Conservation (phyloP, 2,797 vertebrate species). For the Rhynchonycteris naso region DNA sequence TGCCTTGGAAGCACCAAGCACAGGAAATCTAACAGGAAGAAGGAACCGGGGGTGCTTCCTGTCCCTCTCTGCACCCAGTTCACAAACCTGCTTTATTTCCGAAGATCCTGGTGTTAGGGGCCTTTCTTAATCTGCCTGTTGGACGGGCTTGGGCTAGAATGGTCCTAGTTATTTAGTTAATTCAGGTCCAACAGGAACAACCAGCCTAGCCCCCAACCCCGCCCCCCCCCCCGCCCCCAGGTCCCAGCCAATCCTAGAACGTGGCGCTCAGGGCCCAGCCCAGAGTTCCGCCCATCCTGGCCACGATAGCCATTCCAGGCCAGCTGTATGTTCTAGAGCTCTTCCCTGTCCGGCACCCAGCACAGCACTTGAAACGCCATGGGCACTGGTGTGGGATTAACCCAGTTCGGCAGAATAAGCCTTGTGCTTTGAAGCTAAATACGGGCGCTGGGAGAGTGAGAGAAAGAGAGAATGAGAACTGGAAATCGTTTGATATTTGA, state of each 20-base stretch:
- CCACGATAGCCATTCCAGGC: fast-evolving
- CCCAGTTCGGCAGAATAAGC: neutral
- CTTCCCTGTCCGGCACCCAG: neutral
- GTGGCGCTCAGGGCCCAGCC: neutral
- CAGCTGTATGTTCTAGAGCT: neutral
- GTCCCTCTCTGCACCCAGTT: neutral
- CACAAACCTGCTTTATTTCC: neutral
- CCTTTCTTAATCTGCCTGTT: neutral
- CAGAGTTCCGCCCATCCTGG: neutral
- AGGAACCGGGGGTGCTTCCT: too few species aligned
- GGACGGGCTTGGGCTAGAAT: neutral
- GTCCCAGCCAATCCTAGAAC: neutral
- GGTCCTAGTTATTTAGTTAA: neutral
- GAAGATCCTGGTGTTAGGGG: neutral
- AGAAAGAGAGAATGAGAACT: neutral
- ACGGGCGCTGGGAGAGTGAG: neutral
- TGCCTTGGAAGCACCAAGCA: neutral
- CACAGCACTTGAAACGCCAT: neutral
- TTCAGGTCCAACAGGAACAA: neutral
- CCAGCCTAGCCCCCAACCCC: neutral
- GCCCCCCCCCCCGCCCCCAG: too few species aligned
- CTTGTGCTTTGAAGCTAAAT: neutral
- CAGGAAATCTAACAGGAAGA: neutral
- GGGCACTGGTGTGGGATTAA: too few species aligned
- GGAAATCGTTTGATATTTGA: neutral